Evolutionary conservation across 2,888 invertebrate genomes (phyloP), one percentile per base, ranked within the genome.

Genomic region (Pseudococcus viburni): DNA sequence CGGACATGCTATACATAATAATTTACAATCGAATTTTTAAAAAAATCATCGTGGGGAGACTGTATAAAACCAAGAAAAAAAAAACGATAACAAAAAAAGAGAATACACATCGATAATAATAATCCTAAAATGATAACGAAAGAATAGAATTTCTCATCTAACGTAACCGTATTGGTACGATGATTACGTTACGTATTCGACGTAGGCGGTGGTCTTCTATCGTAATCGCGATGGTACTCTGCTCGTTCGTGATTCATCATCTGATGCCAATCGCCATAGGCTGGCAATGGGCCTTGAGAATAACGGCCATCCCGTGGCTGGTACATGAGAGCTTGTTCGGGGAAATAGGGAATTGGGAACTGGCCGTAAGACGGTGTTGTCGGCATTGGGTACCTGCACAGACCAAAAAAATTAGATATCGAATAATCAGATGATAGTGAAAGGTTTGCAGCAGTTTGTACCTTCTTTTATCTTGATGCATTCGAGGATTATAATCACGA

Each of bases 211-310:
- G 77, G 77, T 80, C 87, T 87, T n/a, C 77, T n/a, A 12, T 87
- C 77, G 77, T 87, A 77, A 51, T 77, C 77, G 17, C 77, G 87
- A 39, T 87, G 87, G 19, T 87, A 87, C 4, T 87, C 87, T 33
- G 51, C 19, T 80, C 87, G 87, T 6, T 87, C 87, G 87, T 87
- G 87, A 83, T 80, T 87, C 87, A 87, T 87, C 80, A 87, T 87
- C 22, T 73, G 51, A 51, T 87, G 87, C 87, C 87, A 87, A 1
- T 87, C 87, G 15, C 77, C 46, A 15, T 87, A 80, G 0, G 19
- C 46, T 11, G 80, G 48, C 12, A 87, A 33, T 7, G 87, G 77
- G n/a, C 83, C 83, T 55, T 77, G 87, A 4, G 77, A 15, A 51
- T 87, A 87, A 2, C 87, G 22, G 22, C 55, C 80, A 39, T 87